Evolutionary conservation across 2,113 vertebrate genomes (phyloP).

Genomic region (Dendropsophus ebraccatus): DNA sequence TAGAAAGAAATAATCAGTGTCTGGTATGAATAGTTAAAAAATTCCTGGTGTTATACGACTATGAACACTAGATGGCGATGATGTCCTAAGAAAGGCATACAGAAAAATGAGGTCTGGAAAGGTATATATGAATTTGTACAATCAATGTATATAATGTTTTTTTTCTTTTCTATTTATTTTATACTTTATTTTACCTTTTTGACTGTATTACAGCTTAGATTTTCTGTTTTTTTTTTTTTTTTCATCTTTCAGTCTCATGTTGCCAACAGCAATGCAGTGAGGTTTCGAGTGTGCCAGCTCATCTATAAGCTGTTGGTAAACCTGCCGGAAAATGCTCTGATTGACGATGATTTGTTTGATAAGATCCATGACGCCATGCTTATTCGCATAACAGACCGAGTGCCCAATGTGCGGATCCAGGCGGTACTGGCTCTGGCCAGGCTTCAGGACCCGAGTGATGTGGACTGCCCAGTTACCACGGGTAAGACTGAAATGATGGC

Average conservation of each 20-base stretch:
- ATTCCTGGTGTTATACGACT: background rate
- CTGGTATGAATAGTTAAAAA: too few relatives aligned
- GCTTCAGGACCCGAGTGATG: conserved; percentile 89
- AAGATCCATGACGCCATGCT: conserved; percentile 91
- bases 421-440: conserved; percentile 91
- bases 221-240: background rate
- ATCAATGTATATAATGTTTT: background rate
- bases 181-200: too few relatives aligned
- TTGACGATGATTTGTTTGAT: conserved; percentile 92
- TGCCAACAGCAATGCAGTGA: conserved; percentile 86
- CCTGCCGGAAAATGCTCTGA: conserved; percentile 93
- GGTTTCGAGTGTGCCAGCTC: conserved; percentile 91
- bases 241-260: conserved; percentile 79
- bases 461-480: conserved; percentile 85
- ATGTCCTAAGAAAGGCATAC: background rate
- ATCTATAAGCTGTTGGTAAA: conserved; percentile 91
- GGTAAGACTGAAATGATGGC: too few relatives aligned
- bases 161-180: background rate
- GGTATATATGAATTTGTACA: too few relatives aligned
- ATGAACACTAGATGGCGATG: conserved; percentile 31
- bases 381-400: conserved; percentile 88
- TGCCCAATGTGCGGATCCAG: conserved; percentile 92
- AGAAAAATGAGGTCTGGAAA: too few relatives aligned
- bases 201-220: background rate
- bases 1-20: too few relatives aligned